A percentile compares a stretch with the other conserved stretches of the same genome.
These are phyloP conservation scores for Tineola bisselliella DNA, from an alignment of 2,888 invertebrate genomes.

Conservation along the genomic window DNA sequence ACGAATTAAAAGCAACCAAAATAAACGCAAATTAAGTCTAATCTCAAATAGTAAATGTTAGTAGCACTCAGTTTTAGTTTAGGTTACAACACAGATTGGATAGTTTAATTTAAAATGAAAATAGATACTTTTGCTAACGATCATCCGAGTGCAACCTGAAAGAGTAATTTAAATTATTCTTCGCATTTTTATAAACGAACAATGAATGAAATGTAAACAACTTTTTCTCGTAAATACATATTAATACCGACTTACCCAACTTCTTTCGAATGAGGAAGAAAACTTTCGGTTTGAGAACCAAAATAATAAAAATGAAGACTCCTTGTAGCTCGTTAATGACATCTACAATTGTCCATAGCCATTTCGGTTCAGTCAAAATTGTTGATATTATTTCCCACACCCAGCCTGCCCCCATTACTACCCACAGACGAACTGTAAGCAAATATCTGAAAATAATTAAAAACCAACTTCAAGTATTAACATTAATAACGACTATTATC, in stretches of 20 bases:
- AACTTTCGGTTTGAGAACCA: constrained; percentile 75
- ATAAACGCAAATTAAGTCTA: too few relatives aligned
- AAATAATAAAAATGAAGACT: constrained; percentile 76
- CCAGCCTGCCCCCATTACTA: constrained; percentile 84
- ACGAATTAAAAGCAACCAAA: too few relatives aligned
- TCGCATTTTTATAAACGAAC: neutral
- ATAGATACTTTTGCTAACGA: constrained; percentile 57
- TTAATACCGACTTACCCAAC: constrained; percentile 48
- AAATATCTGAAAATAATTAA: constrained; percentile 67
- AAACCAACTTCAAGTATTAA: too few relatives aligned
- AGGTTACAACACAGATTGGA: neutral
- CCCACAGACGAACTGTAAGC: constrained; percentile 77
- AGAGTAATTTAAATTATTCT: constrained; percentile 21
- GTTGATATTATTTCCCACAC: constrained; percentile 73
- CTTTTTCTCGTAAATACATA: neutral
- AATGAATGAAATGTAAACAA: neutral
- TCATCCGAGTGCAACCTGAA: constrained; percentile 58
- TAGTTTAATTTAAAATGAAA: constrained; percentile 20
- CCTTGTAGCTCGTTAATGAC: constrained; percentile 76
- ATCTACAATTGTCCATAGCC: constrained; percentile 69
- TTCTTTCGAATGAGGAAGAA: constrained; percentile 67
- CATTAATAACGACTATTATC: too few relatives aligned
- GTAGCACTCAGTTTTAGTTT: neutral
- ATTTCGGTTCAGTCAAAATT: constrained; percentile 53
- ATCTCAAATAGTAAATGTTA: too few relatives aligned